Evolutionary conservation across 2,113 vertebrate species (phyloP), one percentile per base, ranked within the genome.

Genomic region (Beaufortia kweichowensis): DNA sequence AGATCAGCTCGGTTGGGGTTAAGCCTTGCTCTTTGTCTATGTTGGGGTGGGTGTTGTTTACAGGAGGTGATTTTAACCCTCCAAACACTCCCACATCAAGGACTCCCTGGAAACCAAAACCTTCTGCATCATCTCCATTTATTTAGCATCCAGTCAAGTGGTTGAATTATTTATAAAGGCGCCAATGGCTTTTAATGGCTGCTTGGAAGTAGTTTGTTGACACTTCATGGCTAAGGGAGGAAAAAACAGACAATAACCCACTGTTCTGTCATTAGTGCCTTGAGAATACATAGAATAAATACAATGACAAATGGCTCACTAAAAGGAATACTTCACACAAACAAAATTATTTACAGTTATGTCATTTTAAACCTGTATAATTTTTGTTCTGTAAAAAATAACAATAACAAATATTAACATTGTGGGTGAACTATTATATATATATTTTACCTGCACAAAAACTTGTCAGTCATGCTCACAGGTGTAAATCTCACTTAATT

Each of bases 161-260:
- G 76, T 72, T 92, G 89, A 90, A 92, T 92, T 90, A 93, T 91
- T 90, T 89, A 91, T 90, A 89, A 85, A 91, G 86, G 75, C 76
- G 53, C 67, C 81, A 76, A 33, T 81, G 78, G 86, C 39, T 88
- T 86, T 87, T 89, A 85, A 77, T 86, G 86, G 83, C 81, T 84
- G 84, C 84, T 89, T 85, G 87, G 83, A 83, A 88, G 82, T 85
- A 83, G 81, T 85, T 84, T 86, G 87, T 88, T 88, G 83, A 86
- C 86, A 86, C 87, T 85, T 89, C 83, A 86, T 89, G 85, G 62
- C 64, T 72, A 66, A 57, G 48, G 78, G 78, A 31, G 31, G 62
- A 31, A 21, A 70, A 85, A 87, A 79, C 77, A 82, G 65, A 87
- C 87, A 85, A 90, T 89, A 89, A 87, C 88, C 87, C 66, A 35